Conservation (phyloP, 2,113 vertebrate species). For the Ariopsis seemanni region DNA sequence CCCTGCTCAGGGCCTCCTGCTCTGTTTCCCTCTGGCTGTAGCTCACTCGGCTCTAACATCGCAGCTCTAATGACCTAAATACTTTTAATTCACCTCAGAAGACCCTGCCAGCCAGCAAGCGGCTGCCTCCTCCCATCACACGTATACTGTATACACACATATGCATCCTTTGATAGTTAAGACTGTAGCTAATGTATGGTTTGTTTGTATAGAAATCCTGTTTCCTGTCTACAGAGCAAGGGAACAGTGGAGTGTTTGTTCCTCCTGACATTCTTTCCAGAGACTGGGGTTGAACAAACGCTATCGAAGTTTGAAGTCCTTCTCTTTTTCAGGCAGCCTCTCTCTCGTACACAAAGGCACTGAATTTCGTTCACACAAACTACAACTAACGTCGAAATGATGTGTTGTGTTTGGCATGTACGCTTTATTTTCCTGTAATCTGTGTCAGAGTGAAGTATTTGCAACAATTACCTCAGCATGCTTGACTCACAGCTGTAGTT, state of each 20-base stretch:
- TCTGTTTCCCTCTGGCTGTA: constrained; percentile 70
- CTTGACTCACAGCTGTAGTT: constrained; percentile 70
- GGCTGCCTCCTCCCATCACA: constrained; percentile 22
- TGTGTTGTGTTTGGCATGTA: constrained; percentile 72
- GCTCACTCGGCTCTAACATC: constrained; percentile 70
- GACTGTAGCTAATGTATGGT: constrained; percentile 53
- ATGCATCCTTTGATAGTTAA: constrained; percentile 45
- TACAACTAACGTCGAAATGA: constrained; percentile 51
- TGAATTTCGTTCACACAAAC: constrained; percentile 27
- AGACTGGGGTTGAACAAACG: constrained; percentile 57
- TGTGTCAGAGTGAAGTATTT: constrained; percentile 69
- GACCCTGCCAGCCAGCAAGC: constrained; percentile 64
- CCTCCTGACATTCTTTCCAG: constrained; percentile 57
- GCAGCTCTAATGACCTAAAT: constrained; percentile 75
- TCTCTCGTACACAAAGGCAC: constrained; percentile 13
- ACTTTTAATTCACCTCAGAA: constrained; percentile 76
- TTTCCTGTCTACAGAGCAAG: constrained; percentile 65
- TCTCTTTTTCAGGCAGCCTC: constrained; percentile 31
- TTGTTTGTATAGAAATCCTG: constrained; percentile 64
- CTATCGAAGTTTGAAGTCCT: constrained; percentile 54
- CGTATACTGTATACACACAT: constrained; percentile 36
- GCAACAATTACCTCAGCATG: constrained; percentile 71
- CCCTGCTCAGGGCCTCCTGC: constrained; percentile 67
- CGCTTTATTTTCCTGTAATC: constrained; percentile 73
- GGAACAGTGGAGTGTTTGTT: constrained; percentile 54